Evolutionary conservation across 2,797 vertebrate genomes (phyloP), one percentile per base, ranked within the genome.

Genomic region (Crotalus adamanteus): DNA sequence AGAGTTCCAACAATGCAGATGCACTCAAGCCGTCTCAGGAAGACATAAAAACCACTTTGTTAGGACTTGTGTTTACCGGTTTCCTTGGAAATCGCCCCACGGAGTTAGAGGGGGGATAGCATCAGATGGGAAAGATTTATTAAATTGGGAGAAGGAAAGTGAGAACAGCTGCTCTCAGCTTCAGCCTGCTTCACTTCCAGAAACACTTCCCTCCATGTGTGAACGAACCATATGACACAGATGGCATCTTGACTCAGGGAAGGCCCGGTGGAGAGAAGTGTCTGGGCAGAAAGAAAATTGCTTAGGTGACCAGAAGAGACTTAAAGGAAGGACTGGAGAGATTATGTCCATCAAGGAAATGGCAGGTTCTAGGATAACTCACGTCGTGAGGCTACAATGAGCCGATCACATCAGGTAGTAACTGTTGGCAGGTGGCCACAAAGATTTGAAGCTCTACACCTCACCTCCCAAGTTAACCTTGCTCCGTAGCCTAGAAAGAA

Each of bases 201-300:
- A 53, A 88, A 42, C 69, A 4, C 4, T 3, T 56, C 28, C 88
- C 55, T 69, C 18, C 65, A 0, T 37, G 56, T 56, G 90, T 28
- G 31, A 61, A 14, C 47, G 37, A 0, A 42, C 31, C 69, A 42
- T 9, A 95, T 53, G 51, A 87, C 42, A 11, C 37, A 91, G 25
- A 87, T 88, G 42, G 55, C 28, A 1, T 78, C 51, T n/a, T 61
- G 88, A 26, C 73, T 61, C 28, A 14, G 42, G 20, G n/a, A 65
- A 83, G 22, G 22, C 25, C 93, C 90, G 94, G 61, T 89, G 92
- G 88, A 87, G 94, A 94, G 59, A 94, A 91, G 2, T 22, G 1
- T 12, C 12, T 55, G 1, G 9, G 7, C 86, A 56, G 59, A 6
- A 26, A 42, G 59, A 13, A 28, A 51, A 60, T 47, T 5, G 59